These are phyloP conservation scores for Clistopyga incitator DNA, from an alignment of 2,888 invertebrate species.

Conservation along the genomic window DNA sequence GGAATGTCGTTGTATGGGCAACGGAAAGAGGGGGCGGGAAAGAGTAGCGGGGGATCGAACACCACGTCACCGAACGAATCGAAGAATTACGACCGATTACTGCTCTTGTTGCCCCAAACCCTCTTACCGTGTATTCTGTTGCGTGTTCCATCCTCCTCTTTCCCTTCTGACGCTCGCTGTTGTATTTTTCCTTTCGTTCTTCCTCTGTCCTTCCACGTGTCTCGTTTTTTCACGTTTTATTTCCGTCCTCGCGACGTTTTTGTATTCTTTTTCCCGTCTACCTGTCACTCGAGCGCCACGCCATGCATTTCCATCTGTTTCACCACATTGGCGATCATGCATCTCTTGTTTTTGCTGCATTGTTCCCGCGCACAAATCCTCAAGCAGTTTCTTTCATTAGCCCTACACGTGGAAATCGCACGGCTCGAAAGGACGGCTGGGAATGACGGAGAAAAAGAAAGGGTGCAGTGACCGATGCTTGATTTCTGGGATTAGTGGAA, in stretches of 20 bases:
- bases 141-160: slow-evolving; percentile 21
- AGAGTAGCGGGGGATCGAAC: slow-evolving; percentile 11
- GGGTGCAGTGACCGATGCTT: slow-evolving; percentile 56
- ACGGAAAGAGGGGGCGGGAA: not conserved
- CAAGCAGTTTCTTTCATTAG: slow-evolving; percentile 63
- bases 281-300: slow-evolving; percentile 51
- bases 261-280: slow-evolving; percentile 7
- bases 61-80: slow-evolving; percentile 55
- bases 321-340: slow-evolving; percentile 60
- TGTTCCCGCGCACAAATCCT: slow-evolving; percentile 56
- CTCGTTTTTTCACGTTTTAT: slow-evolving; percentile 57
- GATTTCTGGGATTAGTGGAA: slow-evolving; percentile 56
- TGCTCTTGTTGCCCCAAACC: slow-evolving; percentile 33
- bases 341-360: slow-evolving; percentile 60
- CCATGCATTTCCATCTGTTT: slow-evolving; percentile 60
- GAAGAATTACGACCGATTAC: slow-evolving; percentile 69
- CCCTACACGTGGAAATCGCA: slow-evolving; percentile 41
- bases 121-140: slow-evolving; percentile 36
- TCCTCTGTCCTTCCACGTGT: slow-evolving; percentile 25
- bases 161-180: not conserved
- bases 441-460: slow-evolving; percentile 35
- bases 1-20: slow-evolving; percentile 2
- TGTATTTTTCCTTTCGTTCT: slow-evolving; percentile 9
- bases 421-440: slow-evolving; percentile 32
- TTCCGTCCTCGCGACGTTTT: slow-evolving; percentile 9